Evolutionary conservation across 2,113 vertebrate species (phyloP).

Genomic region (Microcebus jonahi): DNA sequence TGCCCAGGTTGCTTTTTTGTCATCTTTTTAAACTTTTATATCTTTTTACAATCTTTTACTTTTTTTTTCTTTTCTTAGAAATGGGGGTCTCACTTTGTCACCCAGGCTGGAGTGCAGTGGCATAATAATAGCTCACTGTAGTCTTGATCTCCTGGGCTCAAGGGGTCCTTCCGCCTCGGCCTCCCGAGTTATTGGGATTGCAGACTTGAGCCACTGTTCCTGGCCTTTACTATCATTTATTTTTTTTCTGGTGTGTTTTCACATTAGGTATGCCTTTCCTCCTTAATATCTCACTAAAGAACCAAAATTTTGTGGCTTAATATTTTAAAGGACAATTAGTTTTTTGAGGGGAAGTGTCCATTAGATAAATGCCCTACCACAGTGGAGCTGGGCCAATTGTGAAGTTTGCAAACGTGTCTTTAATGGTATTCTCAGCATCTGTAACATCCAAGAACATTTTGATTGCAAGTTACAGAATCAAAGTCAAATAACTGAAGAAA

Average conservation of each 20-base stretch:
- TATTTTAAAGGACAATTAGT: not conserved
- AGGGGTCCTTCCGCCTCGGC: too few species aligned
- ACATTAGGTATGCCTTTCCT: not conserved
- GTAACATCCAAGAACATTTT: not conserved
- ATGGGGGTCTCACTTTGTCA: too few species aligned
- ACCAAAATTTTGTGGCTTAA: not conserved
- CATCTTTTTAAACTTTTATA: not conserved
- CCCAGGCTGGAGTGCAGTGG: too few species aligned
- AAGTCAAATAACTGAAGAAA: not conserved
- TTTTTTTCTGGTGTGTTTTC: not conserved
- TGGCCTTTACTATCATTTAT: not conserved
- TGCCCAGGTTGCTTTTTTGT: not conserved
- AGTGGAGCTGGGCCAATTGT: not conserved
- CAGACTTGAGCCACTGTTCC: too few species aligned
- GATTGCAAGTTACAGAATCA: not conserved
- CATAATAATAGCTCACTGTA: too few species aligned
- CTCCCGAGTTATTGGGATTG: too few species aligned
- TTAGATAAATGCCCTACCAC: not conserved
- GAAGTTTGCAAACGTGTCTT: not conserved
- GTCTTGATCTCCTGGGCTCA: too few species aligned
- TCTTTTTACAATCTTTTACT: not conserved
- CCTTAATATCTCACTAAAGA: not conserved
- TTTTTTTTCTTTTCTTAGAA: too few species aligned
- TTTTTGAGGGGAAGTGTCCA: not conserved
- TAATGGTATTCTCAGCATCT: not conserved